Evolutionary conservation across 37 sponge, comb jelly and placozoan genomes (phyloP), one percentile per base, ranked within the genome.

Genomic region (Theonella swinhoei): DNA sequence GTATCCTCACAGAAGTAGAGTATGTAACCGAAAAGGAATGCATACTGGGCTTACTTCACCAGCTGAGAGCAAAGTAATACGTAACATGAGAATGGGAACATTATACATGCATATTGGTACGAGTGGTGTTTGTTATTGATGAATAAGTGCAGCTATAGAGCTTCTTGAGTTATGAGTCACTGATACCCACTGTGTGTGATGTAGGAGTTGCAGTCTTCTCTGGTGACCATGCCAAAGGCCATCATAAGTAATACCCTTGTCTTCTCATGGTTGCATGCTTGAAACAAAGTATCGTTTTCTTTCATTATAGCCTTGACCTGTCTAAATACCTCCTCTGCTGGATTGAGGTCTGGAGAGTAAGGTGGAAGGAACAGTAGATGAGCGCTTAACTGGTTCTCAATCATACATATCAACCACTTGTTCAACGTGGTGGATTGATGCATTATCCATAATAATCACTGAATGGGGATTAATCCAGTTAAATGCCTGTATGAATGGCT

Each of bases 241-340:
- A 68, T 68, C 36, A 70, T 31, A 7, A 85, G 77, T 26, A 85
- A 31, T 4, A 85, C 70, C 28, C 85, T 41, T 35, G 78, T 76
- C 1, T 38, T n/a, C 54, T 47, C 54, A 47, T 47, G 7, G 70
- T 39, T 47, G 35, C 64, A 68, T 26, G 38, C 81, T 81, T 81
- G 81, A 69, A 81, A 70, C 40, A 81, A 42, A 33, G 29, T 7
- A 63, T 81, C 81, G 70, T 81, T 81, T 47, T 81, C 32, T 25
- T 81, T 81, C 81, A 81, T 81, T n/a, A 81, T 81, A 3, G 36
- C 40, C 60, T 81, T 81, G 20, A 81, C 72, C 34, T 81, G 26
- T 25, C 81, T 83, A 38, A 83, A 83, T 1, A 83, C 74, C 28
- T 70, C 72, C 31, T 81, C 81, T 24, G 29, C 30, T 1, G 81